Evolutionary conservation across 2,888 invertebrate species (phyloP), one percentile per base, ranked within the genome.

Genomic region (Tetrapedia diversipes): DNA sequence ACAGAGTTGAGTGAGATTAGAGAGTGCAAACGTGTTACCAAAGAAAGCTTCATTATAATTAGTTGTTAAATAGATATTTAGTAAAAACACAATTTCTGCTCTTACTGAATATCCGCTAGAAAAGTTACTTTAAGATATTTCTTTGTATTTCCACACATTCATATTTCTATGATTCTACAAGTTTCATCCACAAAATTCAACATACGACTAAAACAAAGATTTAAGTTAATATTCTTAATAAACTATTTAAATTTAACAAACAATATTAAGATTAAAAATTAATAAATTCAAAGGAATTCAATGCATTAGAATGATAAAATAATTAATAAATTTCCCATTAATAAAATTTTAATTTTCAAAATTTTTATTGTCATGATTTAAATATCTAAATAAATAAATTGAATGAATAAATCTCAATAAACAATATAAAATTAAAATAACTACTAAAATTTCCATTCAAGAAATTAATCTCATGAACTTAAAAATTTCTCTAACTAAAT

Each of bases 171-270:
- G 16, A 6, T 39, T 14, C 11, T 39, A 14, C 16, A 39, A 39
- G 16, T n/a, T n/a, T n/a, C n/a, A n/a, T n/a, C n/a, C n/a, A n/a
- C n/a, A 16, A 14, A 39, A 2, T 16, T 16, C n/a, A n/a, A 16
- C 16, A 39, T 16, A 39, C 16, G 4, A 14, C 14, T 16, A 16
- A 39, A 39, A 16, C 1, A 3, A 39, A 3, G 16, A 95, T 94
- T n/a, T n/a, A 95, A 94, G 94, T 94, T 93, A 94, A 93, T 92
- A 51, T 73, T 94, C 94, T 95, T 94, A 94, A 92, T 94, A 94
- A 95, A 95, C 93, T 94, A 94, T 93, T 93, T 93, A 94, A 94
- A 92, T 91, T 88, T 89, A 92, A 89, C 87, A 91, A 90, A 83
- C 67, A 73, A 1, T 2, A 39, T 4, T 64, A 83, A 54, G n/a